Conservation (phyloP, 2,113 vertebrate species). For the Pterocles gutturalis region DNA sequence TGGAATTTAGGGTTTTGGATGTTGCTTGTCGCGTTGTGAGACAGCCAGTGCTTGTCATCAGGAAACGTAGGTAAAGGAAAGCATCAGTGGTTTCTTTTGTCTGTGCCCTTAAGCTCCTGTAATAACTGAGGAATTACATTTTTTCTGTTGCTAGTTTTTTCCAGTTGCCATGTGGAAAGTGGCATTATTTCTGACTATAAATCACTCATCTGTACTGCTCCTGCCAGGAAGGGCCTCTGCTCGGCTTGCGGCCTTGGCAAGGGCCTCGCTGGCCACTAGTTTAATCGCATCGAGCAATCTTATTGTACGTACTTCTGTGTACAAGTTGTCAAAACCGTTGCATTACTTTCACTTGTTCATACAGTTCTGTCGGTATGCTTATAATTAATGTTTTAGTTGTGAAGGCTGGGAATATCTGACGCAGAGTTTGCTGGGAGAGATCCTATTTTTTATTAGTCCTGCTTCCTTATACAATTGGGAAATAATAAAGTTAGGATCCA, state of each 20-base stretch:
- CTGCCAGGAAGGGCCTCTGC: neutral
- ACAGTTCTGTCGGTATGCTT: neutral
- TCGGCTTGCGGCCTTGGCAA: neutral
- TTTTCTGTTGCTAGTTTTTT: neutral
- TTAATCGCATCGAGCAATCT: neutral
- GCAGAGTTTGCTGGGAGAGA: neutral
- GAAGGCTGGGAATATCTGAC: neutral
- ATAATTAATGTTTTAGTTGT: neutral
- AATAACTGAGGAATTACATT: neutral
- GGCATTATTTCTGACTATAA: neutral
- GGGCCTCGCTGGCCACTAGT: neutral
- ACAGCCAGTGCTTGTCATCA: neutral
- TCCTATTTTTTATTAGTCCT: neutral
- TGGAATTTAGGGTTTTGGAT: neutral
- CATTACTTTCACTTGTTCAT: neutral
- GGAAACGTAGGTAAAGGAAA: neutral
- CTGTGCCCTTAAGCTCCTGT: neutral
- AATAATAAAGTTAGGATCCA: neutral
- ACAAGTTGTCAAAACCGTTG: neutral
- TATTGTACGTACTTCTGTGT: neutral
- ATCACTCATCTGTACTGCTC: neutral
- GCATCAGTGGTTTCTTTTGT: neutral
- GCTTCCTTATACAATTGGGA: neutral
- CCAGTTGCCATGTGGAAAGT: fast-evolving
- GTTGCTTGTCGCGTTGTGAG: neutral